phyloP scores from a whole-genome alignment of 2,113 vertebrate genomes.

The Sebastes schlegelii region DNA sequence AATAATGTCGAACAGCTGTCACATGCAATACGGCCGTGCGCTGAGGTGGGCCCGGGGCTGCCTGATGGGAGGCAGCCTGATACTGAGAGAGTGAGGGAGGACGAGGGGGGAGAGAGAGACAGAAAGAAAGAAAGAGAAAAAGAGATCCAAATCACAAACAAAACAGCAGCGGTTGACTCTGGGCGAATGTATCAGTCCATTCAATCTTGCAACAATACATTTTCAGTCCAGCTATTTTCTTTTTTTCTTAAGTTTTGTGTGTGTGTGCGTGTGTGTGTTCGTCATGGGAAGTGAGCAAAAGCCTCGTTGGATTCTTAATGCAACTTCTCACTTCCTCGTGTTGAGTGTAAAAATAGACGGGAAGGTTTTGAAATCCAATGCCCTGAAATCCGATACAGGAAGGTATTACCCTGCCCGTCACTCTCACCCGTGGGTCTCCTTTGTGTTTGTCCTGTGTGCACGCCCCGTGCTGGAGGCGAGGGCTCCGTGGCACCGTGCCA shows the following conservation, averaged over 20 bases:
- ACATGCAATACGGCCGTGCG: conserved; percentile 66
- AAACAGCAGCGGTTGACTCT: conserved; percentile 58
- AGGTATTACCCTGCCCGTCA: conserved; percentile 76
- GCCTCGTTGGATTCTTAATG: conserved; percentile 37
- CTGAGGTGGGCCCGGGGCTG: conserved; percentile 75
- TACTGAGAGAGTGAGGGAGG: conserved; percentile 45
- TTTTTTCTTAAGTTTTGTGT: neutral
- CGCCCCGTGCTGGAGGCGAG: conserved; percentile 74
- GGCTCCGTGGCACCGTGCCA: conserved; percentile 77
- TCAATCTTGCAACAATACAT: conserved; percentile 48
- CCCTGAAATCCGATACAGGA: conserved; percentile 76
- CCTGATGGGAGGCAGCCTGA: conserved; percentile 72
- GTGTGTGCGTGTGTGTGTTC: neutral
- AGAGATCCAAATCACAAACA: conserved; percentile 58
- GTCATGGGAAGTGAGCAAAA: conserved; percentile 44
- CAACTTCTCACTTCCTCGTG: conserved; percentile 67
- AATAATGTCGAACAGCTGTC: conserved; percentile 86
- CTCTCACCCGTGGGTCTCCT: conserved; percentile 77
- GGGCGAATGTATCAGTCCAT: conserved; percentile 48
- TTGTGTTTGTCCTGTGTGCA: conserved; percentile 78
- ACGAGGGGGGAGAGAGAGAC: neutral
- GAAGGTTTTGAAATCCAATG: conserved; percentile 73
- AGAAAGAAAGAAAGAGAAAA: conserved; percentile 18
- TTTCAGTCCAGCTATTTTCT: conserved; percentile 17
- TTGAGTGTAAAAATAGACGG: conserved; percentile 74